These are phyloP conservation scores for Heliconius eleuchia DNA, from an alignment of 1,140 invertebrate species.

Conservation along the genomic window DNA sequence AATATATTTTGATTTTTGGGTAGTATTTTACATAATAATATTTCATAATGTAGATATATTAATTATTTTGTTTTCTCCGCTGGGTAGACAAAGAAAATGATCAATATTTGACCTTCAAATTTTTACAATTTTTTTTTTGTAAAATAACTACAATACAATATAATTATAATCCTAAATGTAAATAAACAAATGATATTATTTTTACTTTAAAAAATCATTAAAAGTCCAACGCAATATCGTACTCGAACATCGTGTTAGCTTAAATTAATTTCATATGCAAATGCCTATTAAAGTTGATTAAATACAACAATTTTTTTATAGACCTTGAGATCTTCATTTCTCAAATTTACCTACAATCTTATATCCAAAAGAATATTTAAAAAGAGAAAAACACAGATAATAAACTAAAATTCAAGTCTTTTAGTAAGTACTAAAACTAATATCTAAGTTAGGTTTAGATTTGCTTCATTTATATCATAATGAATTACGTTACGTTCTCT, in stretches of 20 bases:
- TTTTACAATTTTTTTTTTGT: neutral
- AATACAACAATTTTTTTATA: no score
- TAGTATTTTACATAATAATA: neutral
- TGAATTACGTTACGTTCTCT: constrained; percentile 32
- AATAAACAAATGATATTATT: neutral
- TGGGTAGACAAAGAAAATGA: no score
- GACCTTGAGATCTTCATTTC: neutral
- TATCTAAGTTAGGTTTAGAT: neutral
- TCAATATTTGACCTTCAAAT: neutral
- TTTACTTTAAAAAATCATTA: no score
- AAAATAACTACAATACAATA: neutral
- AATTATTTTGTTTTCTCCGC: no score
- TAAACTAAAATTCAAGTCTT: neutral
- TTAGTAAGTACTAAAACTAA: neutral
- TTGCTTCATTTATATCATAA: constrained; percentile 11
- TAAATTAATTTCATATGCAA: no score
- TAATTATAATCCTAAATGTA: neutral
- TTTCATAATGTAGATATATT: neutral
- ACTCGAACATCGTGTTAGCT: no score
- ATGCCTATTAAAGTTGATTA: no score
- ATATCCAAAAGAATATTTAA: neutral
- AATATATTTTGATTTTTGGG: neutral
- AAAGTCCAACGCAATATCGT: no score
- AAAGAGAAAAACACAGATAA: neutral
- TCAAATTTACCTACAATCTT: neutral